phyloP scores from a whole-genome alignment of 2,888 invertebrate genomes.

The Drosophila multiciliata region DNA sequence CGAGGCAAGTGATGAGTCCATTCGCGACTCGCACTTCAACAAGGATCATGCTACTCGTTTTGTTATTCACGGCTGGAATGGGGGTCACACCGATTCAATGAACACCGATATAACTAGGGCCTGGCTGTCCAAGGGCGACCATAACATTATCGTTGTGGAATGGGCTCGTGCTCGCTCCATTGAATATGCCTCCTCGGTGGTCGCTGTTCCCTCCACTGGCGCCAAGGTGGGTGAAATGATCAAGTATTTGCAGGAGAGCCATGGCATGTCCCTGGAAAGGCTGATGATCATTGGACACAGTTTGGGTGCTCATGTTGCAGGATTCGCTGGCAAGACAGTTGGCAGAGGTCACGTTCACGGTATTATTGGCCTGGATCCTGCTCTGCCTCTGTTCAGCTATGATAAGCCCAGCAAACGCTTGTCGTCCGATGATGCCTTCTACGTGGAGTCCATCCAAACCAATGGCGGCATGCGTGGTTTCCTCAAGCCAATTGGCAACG shows the following conservation, averaged over 20 bases:
- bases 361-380: slow-evolving; percentile 86
- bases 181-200: slow-evolving; percentile 87
- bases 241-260: slow-evolving; percentile 84
- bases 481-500: slow-evolving; percentile 83
- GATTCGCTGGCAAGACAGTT: slow-evolving; percentile 87
- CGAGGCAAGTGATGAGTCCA: slow-evolving; percentile 31
- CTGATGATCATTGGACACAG: slow-evolving; percentile 87
- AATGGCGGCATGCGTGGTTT: slow-evolving; percentile 82
- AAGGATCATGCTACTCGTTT: slow-evolving; percentile 63
- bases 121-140: slow-evolving; percentile 86
- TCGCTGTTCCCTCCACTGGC: slow-evolving; percentile 79
- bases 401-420: slow-evolving; percentile 71
- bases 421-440: slow-evolving; percentile 74
- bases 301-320: slow-evolving; percentile 87
- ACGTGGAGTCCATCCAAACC: slow-evolving; percentile 83
- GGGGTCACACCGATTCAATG: slow-evolving; percentile 85
- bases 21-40: slow-evolving; percentile 63
- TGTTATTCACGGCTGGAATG: slow-evolving; percentile 87
- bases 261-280: slow-evolving; percentile 84
- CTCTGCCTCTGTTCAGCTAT: slow-evolving; percentile 76
- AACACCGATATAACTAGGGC: slow-evolving; percentile 82
- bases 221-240: slow-evolving; percentile 74
- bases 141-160: slow-evolving; percentile 87
- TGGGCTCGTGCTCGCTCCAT: slow-evolving; percentile 87
- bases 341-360: slow-evolving; percentile 86